These are phyloP conservation scores for Synanthedon tipuliformis DNA, from an alignment of 2,888 invertebrate species.

Conservation along the genomic window DNA sequence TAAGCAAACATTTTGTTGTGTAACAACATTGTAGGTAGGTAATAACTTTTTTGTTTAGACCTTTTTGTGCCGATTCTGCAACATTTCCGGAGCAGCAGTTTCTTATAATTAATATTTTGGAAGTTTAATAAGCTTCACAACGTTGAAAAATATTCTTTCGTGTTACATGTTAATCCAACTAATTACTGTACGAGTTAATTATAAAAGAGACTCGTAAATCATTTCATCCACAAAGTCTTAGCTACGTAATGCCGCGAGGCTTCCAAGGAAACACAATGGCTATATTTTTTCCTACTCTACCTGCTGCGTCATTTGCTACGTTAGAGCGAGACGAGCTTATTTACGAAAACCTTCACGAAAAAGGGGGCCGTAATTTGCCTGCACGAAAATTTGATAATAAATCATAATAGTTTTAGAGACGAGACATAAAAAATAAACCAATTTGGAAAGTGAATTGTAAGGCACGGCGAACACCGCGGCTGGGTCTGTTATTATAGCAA, in stretches of 20 bases:
- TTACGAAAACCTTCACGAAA: conserved; percentile 39
- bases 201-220: conserved; percentile 55
- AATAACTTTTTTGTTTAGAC: too few relatives aligned
- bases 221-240: conserved; percentile 41
- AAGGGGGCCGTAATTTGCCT: conserved; percentile 61
- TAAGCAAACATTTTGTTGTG: too few relatives aligned
- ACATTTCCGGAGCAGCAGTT: conserved; percentile 15
- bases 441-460: conserved; percentile 71
- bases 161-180: conserved; percentile 58
- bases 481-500: conserved; percentile 66
- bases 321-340: conserved; percentile 40
- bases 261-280: conserved; percentile 49
- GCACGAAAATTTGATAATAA: conserved; percentile 69
- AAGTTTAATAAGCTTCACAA: conserved; percentile 34
- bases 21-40: too few relatives aligned
- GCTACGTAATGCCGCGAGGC: conserved; percentile 45
- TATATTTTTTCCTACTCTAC: conserved; percentile 39
- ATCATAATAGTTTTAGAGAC: conserved; percentile 69
- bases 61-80: too few relatives aligned
- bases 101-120: conserved; percentile 33
- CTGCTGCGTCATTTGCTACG: conserved; percentile 14
- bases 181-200: conserved; percentile 60
- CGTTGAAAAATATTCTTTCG: conserved; percentile 43
- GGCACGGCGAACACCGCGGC: conserved; percentile 55
- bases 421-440: conserved; percentile 64